A percentile compares a stretch with the other conserved stretches of the same genome.
These are phyloP conservation scores for Mesoligia furuncula DNA, from an alignment of 2,888 invertebrate species.

Conservation along the genomic window DNA sequence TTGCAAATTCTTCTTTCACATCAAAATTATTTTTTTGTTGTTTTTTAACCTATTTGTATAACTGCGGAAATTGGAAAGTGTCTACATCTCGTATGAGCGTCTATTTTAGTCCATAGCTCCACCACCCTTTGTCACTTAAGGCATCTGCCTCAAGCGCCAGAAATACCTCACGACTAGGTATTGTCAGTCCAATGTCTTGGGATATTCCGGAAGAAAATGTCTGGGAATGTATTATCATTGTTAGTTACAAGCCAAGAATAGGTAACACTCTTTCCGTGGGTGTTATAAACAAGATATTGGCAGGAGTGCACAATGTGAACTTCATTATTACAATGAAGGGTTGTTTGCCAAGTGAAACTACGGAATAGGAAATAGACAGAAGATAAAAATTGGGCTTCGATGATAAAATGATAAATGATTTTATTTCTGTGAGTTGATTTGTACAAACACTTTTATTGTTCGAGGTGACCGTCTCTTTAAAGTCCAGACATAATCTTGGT, in stretches of 20 bases:
- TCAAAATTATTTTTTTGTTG: no score
- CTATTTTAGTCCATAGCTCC: slow-evolving; percentile 27
- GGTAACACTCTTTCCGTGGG: background rate
- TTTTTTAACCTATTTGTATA: no score
- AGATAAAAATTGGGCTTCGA: no score
- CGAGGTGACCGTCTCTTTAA: no score
- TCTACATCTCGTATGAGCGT: background rate
- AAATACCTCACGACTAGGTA: slow-evolving; percentile 11
- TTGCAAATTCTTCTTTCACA: no score
- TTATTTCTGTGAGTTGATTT: no score
- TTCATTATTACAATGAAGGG: background rate
- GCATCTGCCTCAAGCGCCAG: background rate
- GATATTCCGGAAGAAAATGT: slow-evolving; percentile 16
- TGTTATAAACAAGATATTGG: slow-evolving; percentile 33
- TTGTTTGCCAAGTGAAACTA: background rate
- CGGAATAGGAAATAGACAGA: no score
- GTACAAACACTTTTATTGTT: no score
- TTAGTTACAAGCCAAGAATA: slow-evolving; percentile 4
- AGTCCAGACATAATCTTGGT: no score
- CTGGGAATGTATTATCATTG: background rate
- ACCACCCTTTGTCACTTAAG: background rate
- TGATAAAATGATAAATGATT: no score
- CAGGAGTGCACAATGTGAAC: background rate
- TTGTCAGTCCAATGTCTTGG: slow-evolving; percentile 6
- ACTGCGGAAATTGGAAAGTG: background rate